Base-by-base conservation (phyloP, 2,797 vertebrate genomes). In the Austrolebias charrua region DNA sequence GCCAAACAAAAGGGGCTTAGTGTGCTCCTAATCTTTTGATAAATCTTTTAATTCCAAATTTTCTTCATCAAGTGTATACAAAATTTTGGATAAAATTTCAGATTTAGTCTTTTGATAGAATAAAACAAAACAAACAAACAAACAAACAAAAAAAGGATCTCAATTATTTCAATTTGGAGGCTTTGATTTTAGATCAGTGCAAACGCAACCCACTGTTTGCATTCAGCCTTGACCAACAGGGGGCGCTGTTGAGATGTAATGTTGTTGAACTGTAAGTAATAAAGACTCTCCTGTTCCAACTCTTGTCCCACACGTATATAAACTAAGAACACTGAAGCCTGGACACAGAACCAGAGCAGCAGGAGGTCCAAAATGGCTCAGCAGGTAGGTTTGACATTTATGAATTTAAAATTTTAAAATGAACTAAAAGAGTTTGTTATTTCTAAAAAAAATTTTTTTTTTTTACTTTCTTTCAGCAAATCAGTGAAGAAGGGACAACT, bases 401-500 rank as follows among this genome's bases (percentile, higher is more conserved):
- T 50, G 16, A n/a, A 0, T 13, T 28, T 40, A 12, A 8, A 59
- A 46, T 12, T 6, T 0, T 7, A 44, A 2, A 49, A 24, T 35
- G 66, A 3, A 12, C 5, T 14, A 4, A 33, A 24, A 18, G 15
- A 40, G 12, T 49, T 48, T 0, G 14, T 16, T 1, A 8, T 47
- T 44, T 55, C 3, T 56, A 38, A 31, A 31, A 4, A 31, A 31
- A 31, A 33, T 33, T 2, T 33, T 33, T 35, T 35, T 35, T 35
- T 7, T 35, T 40, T 40, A 12, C 9, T 31, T 44, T 33, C 44
- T 6, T 54, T 60, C 63, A 95, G 95, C 73, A 75, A 12, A 82
- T 82, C 70, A 74, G 54, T 33, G 87, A 91, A 78, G 95, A 95
- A 82, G 87, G 77, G 63, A 81, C 68, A 73, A 51, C 66, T 2